A percentile compares a stretch with the other conserved stretches of the same genome.
phyloP scores from a whole-genome alignment of 2,888 invertebrate genomes.

The Coleophora deauratella region DNA sequence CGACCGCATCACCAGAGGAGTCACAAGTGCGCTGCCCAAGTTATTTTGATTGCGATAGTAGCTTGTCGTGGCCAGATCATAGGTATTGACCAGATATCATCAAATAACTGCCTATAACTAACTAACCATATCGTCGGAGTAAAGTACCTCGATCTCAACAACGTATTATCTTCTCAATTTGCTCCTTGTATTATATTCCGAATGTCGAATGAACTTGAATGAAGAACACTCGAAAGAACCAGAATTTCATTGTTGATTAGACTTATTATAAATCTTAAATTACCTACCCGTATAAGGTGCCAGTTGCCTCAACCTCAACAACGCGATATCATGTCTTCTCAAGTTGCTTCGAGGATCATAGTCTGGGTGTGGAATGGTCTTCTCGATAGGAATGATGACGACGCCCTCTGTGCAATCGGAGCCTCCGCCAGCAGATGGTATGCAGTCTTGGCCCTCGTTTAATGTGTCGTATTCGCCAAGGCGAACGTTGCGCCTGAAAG shows the following conservation, averaged over 20 bases:
- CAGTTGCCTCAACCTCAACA: constrained; percentile 45
- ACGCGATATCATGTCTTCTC: constrained; percentile 54
- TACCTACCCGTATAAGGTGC: constrained; percentile 51
- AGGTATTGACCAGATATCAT: no score
- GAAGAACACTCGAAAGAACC: no score
- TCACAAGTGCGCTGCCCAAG: no score
- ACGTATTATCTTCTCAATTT: no score
- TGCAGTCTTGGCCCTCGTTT: constrained; percentile 46
- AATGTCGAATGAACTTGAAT: no score
- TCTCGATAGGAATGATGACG: constrained; percentile 43
- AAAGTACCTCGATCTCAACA: not conserved
- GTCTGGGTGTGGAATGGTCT: constrained; percentile 46
- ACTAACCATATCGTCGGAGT: not conserved
- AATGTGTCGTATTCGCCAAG: constrained; percentile 64
- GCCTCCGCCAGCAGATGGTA: constrained; percentile 30
- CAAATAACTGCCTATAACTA: no score
- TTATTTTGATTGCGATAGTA: no score
- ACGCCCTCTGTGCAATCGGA: constrained; percentile 52
- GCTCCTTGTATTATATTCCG: no score
- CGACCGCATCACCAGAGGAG: no score
- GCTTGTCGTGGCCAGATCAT: no score
- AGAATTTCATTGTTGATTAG: no score
- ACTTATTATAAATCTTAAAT: no score
- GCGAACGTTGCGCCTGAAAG: constrained; percentile 32
- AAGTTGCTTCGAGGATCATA: constrained; percentile 34